Conservation (phyloP, 1,140 invertebrate species). For the Periplaneta americana region DNA sequence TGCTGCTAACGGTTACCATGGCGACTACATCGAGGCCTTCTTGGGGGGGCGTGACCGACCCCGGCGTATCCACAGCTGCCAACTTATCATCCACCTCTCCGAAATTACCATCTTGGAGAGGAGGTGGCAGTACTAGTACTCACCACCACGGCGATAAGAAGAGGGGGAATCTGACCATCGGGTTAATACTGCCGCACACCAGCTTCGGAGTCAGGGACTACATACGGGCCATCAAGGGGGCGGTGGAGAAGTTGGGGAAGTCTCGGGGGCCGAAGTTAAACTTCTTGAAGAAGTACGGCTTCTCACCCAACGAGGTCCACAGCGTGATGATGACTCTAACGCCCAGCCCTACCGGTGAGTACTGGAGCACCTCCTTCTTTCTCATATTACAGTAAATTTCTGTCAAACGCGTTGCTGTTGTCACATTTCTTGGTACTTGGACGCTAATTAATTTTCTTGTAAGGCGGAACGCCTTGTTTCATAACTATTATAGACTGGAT, state of each 20-base stretch:
- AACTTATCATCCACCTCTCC: background rate
- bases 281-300: constrained; percentile 57
- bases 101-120: background rate
- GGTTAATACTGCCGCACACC: constrained; percentile 58
- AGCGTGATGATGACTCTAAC: constrained; percentile 62
- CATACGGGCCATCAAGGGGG: constrained; percentile 56
- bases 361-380: too few species aligned
- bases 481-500: too few species aligned
- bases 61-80: background rate
- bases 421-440: too few species aligned
- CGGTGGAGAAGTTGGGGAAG: constrained; percentile 52
- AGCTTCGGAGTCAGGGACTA: constrained; percentile 61
- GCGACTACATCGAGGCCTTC: background rate
- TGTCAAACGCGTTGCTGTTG: too few species aligned
- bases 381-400: too few species aligned
- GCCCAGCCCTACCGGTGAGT: constrained; percentile 68
- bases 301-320: constrained; percentile 53
- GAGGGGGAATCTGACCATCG: constrained; percentile 42
- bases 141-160: background rate
- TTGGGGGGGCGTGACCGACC: background rate
- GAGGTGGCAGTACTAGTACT: background rate
- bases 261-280: constrained; percentile 46
- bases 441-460: too few species aligned
- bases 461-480: too few species aligned
- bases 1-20: background rate